A percentile compares a stretch with the other conserved stretches of the same genome.
Evolutionary conservation across 2,797 vertebrate genomes (phyloP).

Genomic region (Chelon labrosus): DNA sequence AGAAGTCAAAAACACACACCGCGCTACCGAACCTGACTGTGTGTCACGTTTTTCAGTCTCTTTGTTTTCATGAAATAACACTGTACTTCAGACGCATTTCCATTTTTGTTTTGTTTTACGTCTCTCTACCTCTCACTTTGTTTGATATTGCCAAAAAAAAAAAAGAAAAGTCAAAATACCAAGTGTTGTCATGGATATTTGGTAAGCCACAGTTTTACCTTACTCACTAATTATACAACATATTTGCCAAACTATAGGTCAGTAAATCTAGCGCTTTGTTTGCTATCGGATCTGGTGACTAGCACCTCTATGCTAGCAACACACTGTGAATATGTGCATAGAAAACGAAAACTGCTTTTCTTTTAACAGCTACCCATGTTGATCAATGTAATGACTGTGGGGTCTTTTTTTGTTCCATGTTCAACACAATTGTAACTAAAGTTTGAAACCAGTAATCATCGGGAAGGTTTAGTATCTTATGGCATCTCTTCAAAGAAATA

Average conservation of each 20-base stretch:
- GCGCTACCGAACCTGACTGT: conserved; percentile 62
- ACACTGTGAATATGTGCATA: conserved; percentile 60
- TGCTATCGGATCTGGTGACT: conserved; percentile 56
- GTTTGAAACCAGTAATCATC: conserved; percentile 15
- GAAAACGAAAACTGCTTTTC: conserved; percentile 17
- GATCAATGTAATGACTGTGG: conserved; percentile 19
- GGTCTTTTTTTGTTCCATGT: conserved; percentile 4
- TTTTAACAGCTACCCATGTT: neutral
- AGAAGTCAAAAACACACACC: conserved; percentile 75
- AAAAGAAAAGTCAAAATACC: conserved; percentile 14
- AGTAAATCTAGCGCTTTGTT: conserved; percentile 49
- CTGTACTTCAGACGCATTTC: conserved; percentile 41
- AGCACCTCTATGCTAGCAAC: conserved; percentile 40
- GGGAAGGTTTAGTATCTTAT: conserved; percentile 15
- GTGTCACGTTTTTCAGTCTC: conserved; percentile 39
- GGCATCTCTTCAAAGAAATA: conserved; percentile 22
- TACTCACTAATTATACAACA: conserved; percentile 28
- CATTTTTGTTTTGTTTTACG: conserved; percentile 37
- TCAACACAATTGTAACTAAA: conserved; percentile 16
- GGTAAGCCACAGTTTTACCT: conserved; percentile 42
- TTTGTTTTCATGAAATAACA: conserved; percentile 28
- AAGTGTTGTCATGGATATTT: conserved; percentile 45
- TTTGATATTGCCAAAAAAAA: conserved; percentile 60
- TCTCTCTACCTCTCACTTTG: conserved; percentile 80
- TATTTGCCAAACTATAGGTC: conserved; percentile 51